Base-by-base conservation (phyloP, 2,888 invertebrate genomes). In the Idaea aversata region DNA sequence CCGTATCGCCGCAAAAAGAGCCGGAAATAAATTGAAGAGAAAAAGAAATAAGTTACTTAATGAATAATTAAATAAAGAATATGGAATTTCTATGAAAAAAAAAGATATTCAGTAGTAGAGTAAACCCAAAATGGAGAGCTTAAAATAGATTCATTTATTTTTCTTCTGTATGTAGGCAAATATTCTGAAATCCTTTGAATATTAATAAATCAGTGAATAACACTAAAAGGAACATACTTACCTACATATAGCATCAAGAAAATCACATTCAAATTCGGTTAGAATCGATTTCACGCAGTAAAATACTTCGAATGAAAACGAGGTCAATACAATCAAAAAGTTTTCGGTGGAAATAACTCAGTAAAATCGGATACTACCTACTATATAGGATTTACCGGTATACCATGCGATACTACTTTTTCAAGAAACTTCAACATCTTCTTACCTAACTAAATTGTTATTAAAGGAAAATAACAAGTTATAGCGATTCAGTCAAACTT, bases 281-380 rank as follows among this genome's bases (percentile, higher is more conserved):
- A 35, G 34, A 35, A 61, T 61, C 61, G 34, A 34, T n/a, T 34
- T n/a, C 7, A 59, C 59, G 59, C 16, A 59, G 59, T 6, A 59
- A 34, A 59, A 59, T 59, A 10, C 59, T 59, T 59, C 4, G 59
- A 59, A 59, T 59, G 34, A 59, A 59, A 34, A 59, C 34, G 59
- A 59, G 34, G 59, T 47, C 47, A 47, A 25, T 47, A 47, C 47
- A 10, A 47, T 47, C 47, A 47, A 13, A 47, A 47, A 47, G 13
- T 47, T 47, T 47, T 47, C 47, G 47, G 10, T 47, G 47, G 47
- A 47, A 47, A 47, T 47, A 47, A 47, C 13, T 47, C 47, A 47
- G 13, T 47, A 47, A 47, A 47, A 10, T 13, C 47, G 10, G 3
- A 25, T 47, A 47, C 4, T 10, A 47, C 10, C 47, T 47, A 4